Conservation (phyloP, 2,797 vertebrate genomes). For the Anomalospiza imberbis region DNA sequence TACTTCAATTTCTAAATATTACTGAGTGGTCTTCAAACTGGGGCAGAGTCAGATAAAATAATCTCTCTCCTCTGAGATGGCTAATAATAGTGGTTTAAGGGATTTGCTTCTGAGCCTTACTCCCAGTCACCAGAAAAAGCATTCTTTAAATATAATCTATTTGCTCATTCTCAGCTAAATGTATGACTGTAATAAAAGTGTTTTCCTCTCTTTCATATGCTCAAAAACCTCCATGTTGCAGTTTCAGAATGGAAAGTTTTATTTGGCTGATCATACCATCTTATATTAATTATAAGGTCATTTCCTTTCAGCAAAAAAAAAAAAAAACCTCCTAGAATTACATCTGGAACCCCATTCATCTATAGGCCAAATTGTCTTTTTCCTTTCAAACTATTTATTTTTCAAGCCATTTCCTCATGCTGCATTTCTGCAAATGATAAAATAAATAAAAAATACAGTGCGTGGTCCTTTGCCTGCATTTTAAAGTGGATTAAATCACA, state of each 20-base stretch:
- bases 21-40: conserved; percentile 43
- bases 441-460: neutral
- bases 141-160: neutral
- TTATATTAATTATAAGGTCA: neutral
- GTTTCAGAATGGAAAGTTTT: neutral
- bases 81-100: conserved; percentile 47
- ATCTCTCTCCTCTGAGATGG: conserved; percentile 34
- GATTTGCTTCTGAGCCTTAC: conserved; percentile 5
- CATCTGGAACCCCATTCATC: neutral
- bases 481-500: neutral
- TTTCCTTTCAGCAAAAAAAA: neutral
- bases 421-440: neutral
- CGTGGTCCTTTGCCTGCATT: neutral
- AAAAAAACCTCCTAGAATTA: neutral
- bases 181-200: neutral
- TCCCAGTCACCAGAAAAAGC: neutral
- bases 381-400: neutral
- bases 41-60: conserved; percentile 45
- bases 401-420: neutral
- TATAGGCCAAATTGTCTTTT: neutral
- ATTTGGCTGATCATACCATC: neutral
- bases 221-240: neutral
- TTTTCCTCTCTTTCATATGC: neutral
- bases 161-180: neutral
- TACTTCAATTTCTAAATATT: conserved; percentile 7